Evolutionary conservation across 92 coral and sea anemone genomes (phyloP), one percentile per base, ranked within the genome.

Genomic region (Micromussa lordhowensis): DNA sequence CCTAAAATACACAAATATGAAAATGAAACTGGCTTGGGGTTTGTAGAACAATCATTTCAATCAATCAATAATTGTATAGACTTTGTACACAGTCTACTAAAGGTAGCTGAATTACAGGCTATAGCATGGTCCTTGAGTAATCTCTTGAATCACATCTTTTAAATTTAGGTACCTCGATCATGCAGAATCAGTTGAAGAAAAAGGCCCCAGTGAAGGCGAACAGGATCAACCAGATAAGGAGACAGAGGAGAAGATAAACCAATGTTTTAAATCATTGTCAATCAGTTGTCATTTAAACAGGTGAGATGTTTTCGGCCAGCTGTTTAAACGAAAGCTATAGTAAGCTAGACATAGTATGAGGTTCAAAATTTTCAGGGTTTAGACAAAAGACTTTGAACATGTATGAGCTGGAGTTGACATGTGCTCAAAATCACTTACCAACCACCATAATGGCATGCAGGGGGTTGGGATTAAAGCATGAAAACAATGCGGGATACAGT

Each of bases 231-330:
- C 81, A 15, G 80, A 94, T 16, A 77, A 87, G 15, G 82, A 90
- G 30, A 84, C 85, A 82, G 78, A 77, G 61, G 74, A 90, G 14
- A 88, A 95, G 22, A 89, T 82, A 85, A 44, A 90, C 85, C 49
- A 90, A 95, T 63, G 44, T 81, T 40, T 40, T 4, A 68, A 81
- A 54, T 18, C 92, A 63, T 93, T 96, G 74, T 91, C 94, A 17
- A 83, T 96, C 28, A 95, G 98, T 49, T 96, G 99, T 86, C 84
- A 91, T 74, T 92, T 96, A 26, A 96, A 96, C 91, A 93, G 99
- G 99, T 92, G 34, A 84, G 49, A 32, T 2, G n/a, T 16, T 61
- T 1, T 57, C 24, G 48, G 7, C 48, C 10, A 40, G 48, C 7
- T 40, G 48, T 40, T 40, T 40, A 40, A 40, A 4, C 8, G 48